A percentile compares a stretch with the other conserved stretches of the same genome.
Conservation (phyloP, 2,888 invertebrate species). For the Rotaria sp. region DNA sequence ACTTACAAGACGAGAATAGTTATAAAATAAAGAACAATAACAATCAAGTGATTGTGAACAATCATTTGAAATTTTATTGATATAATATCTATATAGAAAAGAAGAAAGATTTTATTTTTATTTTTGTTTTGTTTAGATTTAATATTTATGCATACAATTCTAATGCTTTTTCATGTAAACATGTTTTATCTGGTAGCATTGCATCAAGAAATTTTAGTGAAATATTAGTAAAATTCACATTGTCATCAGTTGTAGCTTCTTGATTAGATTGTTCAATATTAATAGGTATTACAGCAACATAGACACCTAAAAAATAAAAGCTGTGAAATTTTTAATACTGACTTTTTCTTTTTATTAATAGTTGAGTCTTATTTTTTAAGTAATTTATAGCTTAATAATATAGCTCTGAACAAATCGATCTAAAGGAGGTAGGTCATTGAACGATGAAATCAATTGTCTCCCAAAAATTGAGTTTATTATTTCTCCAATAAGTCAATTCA, state of each 20-base stretch:
- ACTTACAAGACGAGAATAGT: conserved; percentile 10
- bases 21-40: background rate
- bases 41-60: background rate
- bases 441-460: no score
- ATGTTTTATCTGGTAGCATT: background rate
- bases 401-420: no score
- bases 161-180: background rate
- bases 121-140: no score
- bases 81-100: background rate
- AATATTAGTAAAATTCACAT: background rate
- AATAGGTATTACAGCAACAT: background rate
- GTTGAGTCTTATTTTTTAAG: no score
- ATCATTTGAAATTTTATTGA: background rate
- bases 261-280: background rate
- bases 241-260: background rate
- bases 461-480: no score
- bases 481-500: no score
- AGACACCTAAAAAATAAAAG: background rate
- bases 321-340: background rate
- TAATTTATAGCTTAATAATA: no score
- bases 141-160: background rate
- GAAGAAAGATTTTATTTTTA: background rate
- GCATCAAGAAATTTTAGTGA: background rate
- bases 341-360: no score
- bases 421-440: no score